Evolutionary conservation across 2,797 vertebrate species (phyloP).

Genomic region (Aratinga solstitialis): DNA sequence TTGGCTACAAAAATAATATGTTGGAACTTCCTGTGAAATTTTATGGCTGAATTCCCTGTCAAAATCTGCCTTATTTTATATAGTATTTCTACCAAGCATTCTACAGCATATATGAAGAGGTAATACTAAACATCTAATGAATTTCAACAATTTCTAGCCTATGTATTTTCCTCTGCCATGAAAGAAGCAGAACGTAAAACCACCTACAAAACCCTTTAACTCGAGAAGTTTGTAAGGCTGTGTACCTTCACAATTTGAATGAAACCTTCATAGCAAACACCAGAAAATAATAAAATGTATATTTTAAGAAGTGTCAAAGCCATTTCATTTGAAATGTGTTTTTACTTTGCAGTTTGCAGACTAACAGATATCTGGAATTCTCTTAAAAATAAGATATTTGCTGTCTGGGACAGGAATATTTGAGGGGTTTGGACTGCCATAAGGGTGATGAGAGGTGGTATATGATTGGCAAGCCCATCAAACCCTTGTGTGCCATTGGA

Average conservation of each 20-base stretch:
- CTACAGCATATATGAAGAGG: slow-evolving; percentile 81
- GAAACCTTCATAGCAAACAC: slow-evolving; percentile 70
- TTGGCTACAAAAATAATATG: slow-evolving; percentile 63
- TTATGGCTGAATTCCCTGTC: slow-evolving; percentile 88
- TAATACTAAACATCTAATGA: slow-evolving; percentile 84
- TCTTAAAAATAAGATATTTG: slow-evolving; percentile 24
- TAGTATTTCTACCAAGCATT: slow-evolving; percentile 93
- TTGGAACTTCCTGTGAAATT: slow-evolving; percentile 80
- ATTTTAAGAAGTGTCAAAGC: slow-evolving; percentile 72
- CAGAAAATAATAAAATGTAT: slow-evolving; percentile 74
- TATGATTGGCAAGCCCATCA: neutral
- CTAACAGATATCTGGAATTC: slow-evolving; percentile 13
- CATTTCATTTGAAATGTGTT: slow-evolving; percentile 50
- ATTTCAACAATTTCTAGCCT: slow-evolving; percentile 91
- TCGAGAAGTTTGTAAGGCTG: slow-evolving; percentile 81
- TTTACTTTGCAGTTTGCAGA: slow-evolving; percentile 9
- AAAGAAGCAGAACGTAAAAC: slow-evolving; percentile 53
- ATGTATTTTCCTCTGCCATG: slow-evolving; percentile 88
- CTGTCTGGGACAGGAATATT: neutral
- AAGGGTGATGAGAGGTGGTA: neutral
- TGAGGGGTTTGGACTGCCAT: neutral
- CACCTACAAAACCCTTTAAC: slow-evolving; percentile 71
- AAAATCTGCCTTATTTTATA: slow-evolving; percentile 97
- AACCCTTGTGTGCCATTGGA: neutral
- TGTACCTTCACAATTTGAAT: slow-evolving; percentile 73